Base-by-base conservation (phyloP, 2,888 invertebrate species). In the Dexiosoma caninum region DNA sequence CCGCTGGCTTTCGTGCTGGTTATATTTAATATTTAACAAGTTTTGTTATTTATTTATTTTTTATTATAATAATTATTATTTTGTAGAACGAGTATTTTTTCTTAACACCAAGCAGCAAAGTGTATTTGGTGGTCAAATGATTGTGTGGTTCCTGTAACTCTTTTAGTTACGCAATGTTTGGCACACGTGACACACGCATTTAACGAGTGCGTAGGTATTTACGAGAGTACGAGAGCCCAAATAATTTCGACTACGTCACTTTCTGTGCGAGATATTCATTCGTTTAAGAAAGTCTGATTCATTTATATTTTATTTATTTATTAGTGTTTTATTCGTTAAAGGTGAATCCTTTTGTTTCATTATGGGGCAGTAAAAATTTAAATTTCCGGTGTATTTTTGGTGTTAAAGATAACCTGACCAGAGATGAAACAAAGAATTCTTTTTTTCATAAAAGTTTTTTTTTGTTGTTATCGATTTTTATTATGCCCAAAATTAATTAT, bases 131-230 rank as follows among this genome's bases (percentile, higher is more conserved):
- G 70, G 75, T 70, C 77, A 78, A 64, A 64, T 40, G 37, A 12
- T 27, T 49, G 46, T 49, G 59, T 49, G 16, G 44, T 30, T 70
- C 53, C 57, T 51, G 70, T 66, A 79, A 79, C 79, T 75, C 79
- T 79, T 79, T 79, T 70, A 82, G 79, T 79, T 78, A 79, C 82
- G 83, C 82, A 81, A 81, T 67, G 82, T 71, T 72, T 77, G 75
- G 83, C 81, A 71, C 74, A 78, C 83, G 78, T 74, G 82, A 74
- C 70, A 76, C 71, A 81, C 81, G 77, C 81, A 81, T 78, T 72
- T 57, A 70, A 79, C 80, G 60, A 66, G 70, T 83, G 75, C 83
- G 79, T 81, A n/a, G n/a, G n/a, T n/a, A 46, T 70, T 21, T 19
- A 21, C 30, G 40, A 71, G 49, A 60, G 51, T 60, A 16, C 53